Percentiles rank a stretch among this genome's conserved stretches.
Conservation (phyloP, 2,113 vertebrate species). For the Otis tarda region DNA sequence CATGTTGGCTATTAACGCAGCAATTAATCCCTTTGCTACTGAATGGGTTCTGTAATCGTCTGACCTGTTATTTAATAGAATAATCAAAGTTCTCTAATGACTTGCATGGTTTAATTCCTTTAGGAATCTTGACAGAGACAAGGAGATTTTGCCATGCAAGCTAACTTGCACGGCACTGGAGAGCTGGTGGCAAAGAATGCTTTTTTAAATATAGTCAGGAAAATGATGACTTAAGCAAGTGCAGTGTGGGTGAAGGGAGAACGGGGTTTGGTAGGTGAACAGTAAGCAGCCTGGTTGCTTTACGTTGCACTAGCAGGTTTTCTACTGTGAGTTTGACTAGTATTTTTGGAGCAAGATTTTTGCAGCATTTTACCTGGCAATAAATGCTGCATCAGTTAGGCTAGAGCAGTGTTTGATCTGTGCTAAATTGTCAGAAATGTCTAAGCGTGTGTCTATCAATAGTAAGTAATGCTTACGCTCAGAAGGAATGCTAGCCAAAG, state of each 20-base stretch:
- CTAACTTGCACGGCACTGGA: background rate
- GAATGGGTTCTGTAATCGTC: background rate
- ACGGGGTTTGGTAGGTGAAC: background rate
- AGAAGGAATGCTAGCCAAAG: background rate
- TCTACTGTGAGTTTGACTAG: background rate
- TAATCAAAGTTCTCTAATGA: slow-evolving; percentile 25
- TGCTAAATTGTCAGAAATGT: background rate
- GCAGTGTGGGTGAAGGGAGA: background rate
- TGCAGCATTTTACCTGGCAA: background rate
- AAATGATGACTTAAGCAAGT: background rate
- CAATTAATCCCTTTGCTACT: slow-evolving; percentile 8
- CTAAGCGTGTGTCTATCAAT: background rate
- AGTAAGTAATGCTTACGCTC: background rate
- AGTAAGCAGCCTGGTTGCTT: background rate
- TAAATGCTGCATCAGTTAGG: background rate
- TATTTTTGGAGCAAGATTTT: background rate
- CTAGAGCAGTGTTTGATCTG: background rate
- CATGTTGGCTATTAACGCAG: background rate
- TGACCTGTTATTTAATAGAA: slow-evolving; percentile 7
- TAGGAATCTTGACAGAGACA: background rate
- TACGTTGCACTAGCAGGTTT: background rate
- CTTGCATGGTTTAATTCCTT: slow-evolving; percentile 12
- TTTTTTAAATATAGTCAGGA: background rate
- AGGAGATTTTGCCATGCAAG: background rate
- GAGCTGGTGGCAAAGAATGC: background rate